Evolutionary conservation across 1,140 invertebrate genomes (phyloP), one percentile per base, ranked within the genome.

Genomic region (Scaptomyza pallida): DNA sequence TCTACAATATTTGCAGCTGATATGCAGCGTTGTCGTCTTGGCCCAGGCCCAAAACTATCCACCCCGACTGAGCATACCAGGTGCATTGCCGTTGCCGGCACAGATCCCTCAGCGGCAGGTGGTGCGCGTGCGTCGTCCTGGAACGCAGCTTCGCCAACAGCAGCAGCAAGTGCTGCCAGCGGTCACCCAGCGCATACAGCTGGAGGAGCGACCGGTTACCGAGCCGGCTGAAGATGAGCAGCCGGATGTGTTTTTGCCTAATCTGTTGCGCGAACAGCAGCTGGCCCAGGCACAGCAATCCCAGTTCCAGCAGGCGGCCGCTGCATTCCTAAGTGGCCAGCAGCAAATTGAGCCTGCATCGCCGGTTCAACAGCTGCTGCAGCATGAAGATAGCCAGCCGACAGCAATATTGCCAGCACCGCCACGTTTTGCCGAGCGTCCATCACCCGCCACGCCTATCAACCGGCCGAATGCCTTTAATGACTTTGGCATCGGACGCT

Each of bases 61-160:
- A 12, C 93, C 91, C 15, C 92, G 94, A 67, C 78, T 95, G 3
- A 92, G 92, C 70, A 94, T 95, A 56, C 93, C 94, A 0, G 94
- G 94, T 5, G 94, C 94, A 0, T 72, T 94, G n/a, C 72, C 92
- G 10, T 35, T 77, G 56, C 37, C 90, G 70, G 71, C 90, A 69
- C 70, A 91, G 89, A 90, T 92, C 89, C 86, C 90, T 90, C 74
- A 93, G 92, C 81, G 92, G 2, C 82, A 74, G 1, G 75, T 91
- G 26, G 62, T 92, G 1, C 92, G 93, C 50, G 90, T 93, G 10
- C 91, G 92, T 41, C 91, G 92, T 50, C 93, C 93, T 4, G 71
- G 74, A 6, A 21, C 51, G 0, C 64, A 73, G 1, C 81, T 92
- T 5, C 92, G 92, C 43, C 78, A 89, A 17, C 81, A 86, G 56